Conservation (phyloP, 2,888 invertebrate species). For the Ellobium chinense region DNA sequence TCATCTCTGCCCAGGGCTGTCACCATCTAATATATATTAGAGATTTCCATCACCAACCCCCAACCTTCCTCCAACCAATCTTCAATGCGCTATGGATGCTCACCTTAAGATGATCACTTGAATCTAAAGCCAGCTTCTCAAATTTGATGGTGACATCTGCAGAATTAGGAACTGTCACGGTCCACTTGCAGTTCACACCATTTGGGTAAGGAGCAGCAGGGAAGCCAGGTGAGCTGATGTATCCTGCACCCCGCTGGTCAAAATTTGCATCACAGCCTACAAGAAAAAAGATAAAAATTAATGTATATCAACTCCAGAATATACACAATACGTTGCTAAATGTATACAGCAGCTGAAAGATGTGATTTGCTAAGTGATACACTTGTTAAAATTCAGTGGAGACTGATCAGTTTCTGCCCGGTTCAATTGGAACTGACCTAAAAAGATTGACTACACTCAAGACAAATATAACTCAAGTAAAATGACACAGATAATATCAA, state of each 20-base stretch:
- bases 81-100: not conserved
- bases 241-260: not conserved
- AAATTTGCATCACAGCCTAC: slow-evolving; percentile 11
- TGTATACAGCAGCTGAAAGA: too few species aligned
- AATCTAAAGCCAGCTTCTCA: slow-evolving; percentile 2
- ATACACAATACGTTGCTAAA: too few species aligned
- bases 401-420: too few species aligned
- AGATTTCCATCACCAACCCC: not conserved
- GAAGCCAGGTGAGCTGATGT: slow-evolving; percentile 8
- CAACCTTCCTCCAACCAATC: not conserved
- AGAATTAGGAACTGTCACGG: slow-evolving; percentile 24
- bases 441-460: too few species aligned
- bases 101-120: slow-evolving; percentile 35
- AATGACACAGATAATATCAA: too few species aligned
- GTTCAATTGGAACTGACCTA: too few species aligned
- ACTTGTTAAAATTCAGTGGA: too few species aligned
- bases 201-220: slow-evolving; percentile 27
- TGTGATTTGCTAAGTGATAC: too few species aligned
- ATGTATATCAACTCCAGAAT: too few species aligned
- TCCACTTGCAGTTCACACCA: slow-evolving; percentile 23
- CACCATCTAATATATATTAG: not conserved
- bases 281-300: too few species aligned
- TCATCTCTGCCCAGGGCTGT: too few species aligned
- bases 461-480: too few species aligned
- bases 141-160: slow-evolving; percentile 42